Evolutionary conservation across 2,888 invertebrate genomes (phyloP), one percentile per base, ranked within the genome.

Genomic region (Drosophila suboccidentalis): DNA sequence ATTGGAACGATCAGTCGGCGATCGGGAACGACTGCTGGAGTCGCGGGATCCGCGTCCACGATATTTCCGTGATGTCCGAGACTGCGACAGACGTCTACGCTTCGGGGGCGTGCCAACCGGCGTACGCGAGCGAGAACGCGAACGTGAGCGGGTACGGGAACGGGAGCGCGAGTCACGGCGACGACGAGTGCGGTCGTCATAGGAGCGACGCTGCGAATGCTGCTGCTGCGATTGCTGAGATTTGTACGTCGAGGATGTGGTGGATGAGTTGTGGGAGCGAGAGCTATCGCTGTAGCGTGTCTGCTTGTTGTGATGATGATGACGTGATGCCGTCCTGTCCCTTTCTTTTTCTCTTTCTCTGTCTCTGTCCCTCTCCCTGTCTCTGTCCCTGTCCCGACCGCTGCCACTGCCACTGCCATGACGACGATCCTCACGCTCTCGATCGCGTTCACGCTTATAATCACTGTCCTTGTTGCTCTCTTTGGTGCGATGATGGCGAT

Each of bases 401-500:
- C 71, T 61, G 10, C 62, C 51, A 53, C 54, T 68, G 41, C 53
- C 78, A 10, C 71, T 61, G 13, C 66, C 51, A 57, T 63, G 67
- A 0, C 69, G 67, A 0, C 69, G 66, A n/a, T 65, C 72, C 2
- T 74, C 82, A 0, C 81, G 84, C 13, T 80, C 78, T 0, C 71
- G 67, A 8, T 87, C 87, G 0, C 71, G 75, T 2, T 81, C 75
- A 2, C 84, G 82, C 60, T 82, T 85, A n/a, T 79, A 54, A 5
- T 87, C 87, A 9, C 68, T 53, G 15, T 82, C 87, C 34, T 75
- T 71, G 32, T 82, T 81, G 38, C 69, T 83, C 49, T 85, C 84
- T 78, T 88, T 85, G 78, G 78, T 75, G 57, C 80, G 88, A 62
- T 87, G 71, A 68, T 83, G 73, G 38, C 86, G 90, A 13, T 86